Evolutionary conservation across 2,797 vertebrate genomes (phyloP).

Genomic region (Podarcis lilfordi): DNA sequence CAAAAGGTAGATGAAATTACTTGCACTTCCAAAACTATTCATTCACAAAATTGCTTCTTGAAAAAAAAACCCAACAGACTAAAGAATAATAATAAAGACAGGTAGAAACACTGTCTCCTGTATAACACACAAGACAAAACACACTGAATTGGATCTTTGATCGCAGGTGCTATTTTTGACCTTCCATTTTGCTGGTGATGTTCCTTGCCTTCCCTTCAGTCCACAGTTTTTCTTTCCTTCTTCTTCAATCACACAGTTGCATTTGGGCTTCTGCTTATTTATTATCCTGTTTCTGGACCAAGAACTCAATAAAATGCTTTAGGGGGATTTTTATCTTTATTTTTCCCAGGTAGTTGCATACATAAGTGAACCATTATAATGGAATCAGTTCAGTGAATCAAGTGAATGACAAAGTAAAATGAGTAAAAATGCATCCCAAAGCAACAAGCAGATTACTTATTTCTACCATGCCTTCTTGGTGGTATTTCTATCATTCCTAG

Average conservation of each 20-base stretch:
- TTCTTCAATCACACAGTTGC: slow-evolving; percentile 52
- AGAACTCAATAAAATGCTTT: slow-evolving; percentile 73
- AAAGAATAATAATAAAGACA: slow-evolving; percentile 62
- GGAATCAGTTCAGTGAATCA: slow-evolving; percentile 75
- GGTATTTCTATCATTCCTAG: slow-evolving; percentile 17
- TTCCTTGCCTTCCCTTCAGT: slow-evolving; percentile 57
- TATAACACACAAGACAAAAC: slow-evolving; percentile 60
- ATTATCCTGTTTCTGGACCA: slow-evolving; percentile 69
- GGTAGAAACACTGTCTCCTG: slow-evolving; percentile 59
- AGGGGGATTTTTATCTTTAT: slow-evolving; percentile 74
- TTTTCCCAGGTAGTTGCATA: slow-evolving; percentile 73
- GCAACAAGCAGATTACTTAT: slow-evolving; percentile 62
- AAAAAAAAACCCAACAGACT: slow-evolving; percentile 43
- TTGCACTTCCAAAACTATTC: slow-evolving; percentile 59
- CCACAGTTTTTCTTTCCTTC: slow-evolving; percentile 60
- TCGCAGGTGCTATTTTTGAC: slow-evolving; percentile 64
- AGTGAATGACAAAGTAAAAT: slow-evolving; percentile 66
- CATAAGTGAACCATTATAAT: slow-evolving; percentile 75
- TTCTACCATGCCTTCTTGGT: slow-evolving; percentile 54
- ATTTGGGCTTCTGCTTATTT: slow-evolving; percentile 73
- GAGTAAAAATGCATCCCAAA: slow-evolving; percentile 52
- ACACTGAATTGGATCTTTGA: slow-evolving; percentile 63
- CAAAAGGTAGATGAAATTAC: slow-evolving; percentile 61
- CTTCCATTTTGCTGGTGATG: slow-evolving; percentile 56
- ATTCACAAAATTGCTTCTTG: slow-evolving; percentile 58